Conservation (phyloP, 2,888 invertebrate genomes). For the Epirrhoe alternata region DNA sequence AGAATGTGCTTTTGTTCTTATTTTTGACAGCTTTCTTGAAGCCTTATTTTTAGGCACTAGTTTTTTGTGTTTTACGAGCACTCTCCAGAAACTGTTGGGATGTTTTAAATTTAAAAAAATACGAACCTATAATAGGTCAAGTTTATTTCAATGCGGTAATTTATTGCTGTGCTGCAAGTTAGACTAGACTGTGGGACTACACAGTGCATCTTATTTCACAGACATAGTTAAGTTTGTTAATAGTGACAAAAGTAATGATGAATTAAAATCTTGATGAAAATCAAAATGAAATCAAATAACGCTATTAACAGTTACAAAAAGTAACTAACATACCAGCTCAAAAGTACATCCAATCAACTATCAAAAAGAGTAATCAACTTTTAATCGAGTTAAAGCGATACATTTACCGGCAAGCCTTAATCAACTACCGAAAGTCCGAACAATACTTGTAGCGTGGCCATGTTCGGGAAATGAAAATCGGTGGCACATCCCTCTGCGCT, state of each 20-base stretch:
- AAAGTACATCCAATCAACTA: slow-evolving; percentile 5
- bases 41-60: slow-evolving; percentile 28
- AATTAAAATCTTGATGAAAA: neutral
- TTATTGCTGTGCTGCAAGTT: neutral
- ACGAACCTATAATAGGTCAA: too few relatives aligned
- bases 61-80: slow-evolving; percentile 40
- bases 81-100: neutral
- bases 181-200: too few relatives aligned
- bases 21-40: slow-evolving; percentile 51
- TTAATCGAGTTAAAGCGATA: slow-evolving; percentile 28
- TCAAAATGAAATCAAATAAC: neutral
- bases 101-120: neutral
- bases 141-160: neutral
- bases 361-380: slow-evolving; percentile 39
- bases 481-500: slow-evolving; percentile 59
- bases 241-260: too few relatives aligned
- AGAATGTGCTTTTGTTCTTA: slow-evolving; percentile 63
- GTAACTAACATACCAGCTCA: neutral
- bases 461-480: slow-evolving; percentile 58
- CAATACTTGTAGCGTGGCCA: slow-evolving; percentile 29
- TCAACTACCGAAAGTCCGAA: slow-evolving; percentile 28
- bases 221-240: too few relatives aligned
- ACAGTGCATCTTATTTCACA: too few relatives aligned
- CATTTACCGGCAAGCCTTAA: slow-evolving; percentile 18
- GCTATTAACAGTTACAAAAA: neutral